These are phyloP conservation scores for Agrotis ipsilon DNA, from an alignment of 2,888 invertebrate genomes.

Conservation along the genomic window DNA sequence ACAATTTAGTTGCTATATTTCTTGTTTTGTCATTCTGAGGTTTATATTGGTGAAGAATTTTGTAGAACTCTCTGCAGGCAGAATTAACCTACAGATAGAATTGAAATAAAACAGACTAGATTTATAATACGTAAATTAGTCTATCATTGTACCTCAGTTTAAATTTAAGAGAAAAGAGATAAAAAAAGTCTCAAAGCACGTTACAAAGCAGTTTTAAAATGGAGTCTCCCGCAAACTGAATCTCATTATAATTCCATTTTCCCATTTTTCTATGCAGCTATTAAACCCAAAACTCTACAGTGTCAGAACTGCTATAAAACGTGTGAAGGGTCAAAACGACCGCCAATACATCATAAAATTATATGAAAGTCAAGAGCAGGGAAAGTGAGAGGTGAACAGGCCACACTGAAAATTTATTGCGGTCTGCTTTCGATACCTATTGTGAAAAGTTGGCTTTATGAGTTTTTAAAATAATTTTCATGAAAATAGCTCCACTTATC, in stretches of 20 bases:
- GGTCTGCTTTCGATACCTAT: constrained; percentile 89
- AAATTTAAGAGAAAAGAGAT: neutral
- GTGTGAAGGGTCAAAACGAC: constrained; percentile 89
- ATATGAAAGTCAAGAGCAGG: constrained; percentile 90
- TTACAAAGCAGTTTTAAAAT: constrained; percentile 17
- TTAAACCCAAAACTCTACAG: constrained; percentile 71
- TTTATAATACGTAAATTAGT: neutral
- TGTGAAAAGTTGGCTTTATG: constrained; percentile 84
- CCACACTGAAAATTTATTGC: constrained; percentile 85
- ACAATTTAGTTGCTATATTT: constrained; percentile 9
- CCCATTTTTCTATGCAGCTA: constrained; percentile 57
- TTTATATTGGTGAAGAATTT: neutral
- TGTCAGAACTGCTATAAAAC: constrained; percentile 84
- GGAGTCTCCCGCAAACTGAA: constrained; percentile 30
- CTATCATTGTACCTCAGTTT: neutral
- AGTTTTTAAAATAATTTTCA: constrained; percentile 84
- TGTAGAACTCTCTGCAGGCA: neutral
- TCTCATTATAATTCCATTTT: constrained; percentile 60
- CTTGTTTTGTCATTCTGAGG: neutral
- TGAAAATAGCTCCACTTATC: constrained; percentile 80
- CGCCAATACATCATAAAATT: constrained; percentile 90
- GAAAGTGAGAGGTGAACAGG: constrained; percentile 88
- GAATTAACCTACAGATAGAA: too few relatives aligned
- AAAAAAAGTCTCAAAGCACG: neutral
- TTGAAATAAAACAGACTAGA: neutral